Evolutionary conservation across 2,797 vertebrate genomes (phyloP).

Genomic region (Anabas testudineus): DNA sequence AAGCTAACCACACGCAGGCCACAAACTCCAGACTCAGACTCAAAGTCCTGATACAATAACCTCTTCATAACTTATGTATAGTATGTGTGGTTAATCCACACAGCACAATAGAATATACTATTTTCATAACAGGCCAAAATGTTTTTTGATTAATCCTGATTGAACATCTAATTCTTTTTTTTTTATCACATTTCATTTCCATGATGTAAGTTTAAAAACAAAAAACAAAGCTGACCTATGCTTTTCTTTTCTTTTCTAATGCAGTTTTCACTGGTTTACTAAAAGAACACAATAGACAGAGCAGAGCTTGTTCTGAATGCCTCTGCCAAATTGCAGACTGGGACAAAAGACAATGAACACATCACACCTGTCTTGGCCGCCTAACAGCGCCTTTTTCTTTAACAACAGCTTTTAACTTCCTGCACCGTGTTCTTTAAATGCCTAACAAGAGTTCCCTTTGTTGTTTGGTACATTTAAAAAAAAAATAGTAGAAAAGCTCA

Average conservation of each 20-base stretch:
- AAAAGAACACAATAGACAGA: slow-evolving; percentile 36
- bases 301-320: slow-evolving; percentile 26
- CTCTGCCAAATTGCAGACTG: slow-evolving; percentile 34
- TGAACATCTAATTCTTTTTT: too few relatives aligned
- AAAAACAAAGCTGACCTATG: background rate
- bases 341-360: slow-evolving; percentile 39
- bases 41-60: too few relatives aligned
- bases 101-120: too few relatives aligned
- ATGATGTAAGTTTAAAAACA: too few relatives aligned
- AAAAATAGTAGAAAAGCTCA: background rate
- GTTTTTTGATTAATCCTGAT: too few relatives aligned
- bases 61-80: too few relatives aligned
- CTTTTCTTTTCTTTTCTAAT: slow-evolving; percentile 15
- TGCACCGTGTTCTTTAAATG: slow-evolving; percentile 28
- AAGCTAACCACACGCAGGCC: too few relatives aligned
- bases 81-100: background rate
- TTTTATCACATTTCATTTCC: too few relatives aligned
- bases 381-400: slow-evolving; percentile 8
- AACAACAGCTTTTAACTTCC: slow-evolving; percentile 24
- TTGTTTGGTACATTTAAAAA: background rate
- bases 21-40: too few relatives aligned
- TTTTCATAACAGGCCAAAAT: too few relatives aligned
- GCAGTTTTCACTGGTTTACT: slow-evolving; percentile 9
- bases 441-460: slow-evolving; percentile 37
- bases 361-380: slow-evolving; percentile 50